These are phyloP conservation scores for Nomada flava DNA, from an alignment of 2,888 invertebrate genomes.

Conservation along the genomic window DNA sequence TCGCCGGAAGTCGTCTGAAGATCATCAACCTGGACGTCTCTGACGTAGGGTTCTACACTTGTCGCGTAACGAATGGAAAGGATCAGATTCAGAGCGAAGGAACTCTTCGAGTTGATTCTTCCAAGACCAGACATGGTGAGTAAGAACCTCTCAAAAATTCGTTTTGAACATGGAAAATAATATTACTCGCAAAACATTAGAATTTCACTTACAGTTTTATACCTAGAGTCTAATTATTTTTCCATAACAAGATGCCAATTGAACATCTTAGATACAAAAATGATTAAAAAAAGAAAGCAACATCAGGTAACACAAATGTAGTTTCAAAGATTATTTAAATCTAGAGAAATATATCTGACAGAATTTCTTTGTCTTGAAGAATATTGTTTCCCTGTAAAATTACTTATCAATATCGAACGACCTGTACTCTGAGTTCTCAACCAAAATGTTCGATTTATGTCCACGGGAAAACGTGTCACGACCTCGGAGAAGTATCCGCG, in stretches of 20 bases:
- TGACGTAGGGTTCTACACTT: constrained; percentile 78
- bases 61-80: constrained; percentile 77
- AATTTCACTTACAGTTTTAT: no score
- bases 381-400: neutral
- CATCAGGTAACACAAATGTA: no score
- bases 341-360: neutral
- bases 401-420: neutral
- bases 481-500: constrained; percentile 24
- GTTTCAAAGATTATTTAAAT: no score
- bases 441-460: constrained; percentile 11
- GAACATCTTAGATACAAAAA: no score
- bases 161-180: neutral
- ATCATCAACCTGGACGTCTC: constrained; percentile 75
- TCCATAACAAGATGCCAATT: no score
- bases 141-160: constrained; percentile 14
- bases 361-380: neutral
- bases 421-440: neutral
- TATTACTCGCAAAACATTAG: no score
- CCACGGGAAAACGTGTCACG: constrained; percentile 16
- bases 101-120: constrained; percentile 72
- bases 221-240: no score
- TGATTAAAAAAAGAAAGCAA: no score
- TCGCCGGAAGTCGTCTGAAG: constrained; percentile 77
- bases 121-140: constrained; percentile 70
- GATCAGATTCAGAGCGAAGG: constrained; percentile 79